These are phyloP conservation scores for Varroa destructor DNA, from an alignment of 1,140 invertebrate species.

Conservation along the genomic window DNA sequence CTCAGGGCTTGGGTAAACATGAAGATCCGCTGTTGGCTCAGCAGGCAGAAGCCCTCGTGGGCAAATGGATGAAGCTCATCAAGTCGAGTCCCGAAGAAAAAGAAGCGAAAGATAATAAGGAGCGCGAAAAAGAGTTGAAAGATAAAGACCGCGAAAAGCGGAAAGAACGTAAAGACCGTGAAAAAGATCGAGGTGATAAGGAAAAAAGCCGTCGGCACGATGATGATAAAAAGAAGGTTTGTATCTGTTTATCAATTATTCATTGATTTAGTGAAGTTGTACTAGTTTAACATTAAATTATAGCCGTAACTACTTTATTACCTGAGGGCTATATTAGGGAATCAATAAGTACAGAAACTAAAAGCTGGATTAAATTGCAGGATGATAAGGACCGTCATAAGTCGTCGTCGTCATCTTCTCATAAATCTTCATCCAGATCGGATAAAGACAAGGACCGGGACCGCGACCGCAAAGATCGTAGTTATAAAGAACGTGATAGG, in stretches of 20 bases:
- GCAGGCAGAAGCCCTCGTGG: conserved; percentile 30
- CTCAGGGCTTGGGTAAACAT: conserved; percentile 24
- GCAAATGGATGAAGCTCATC: conserved; percentile 32
- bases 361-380: conserved; percentile 15
- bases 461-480: conserved; percentile 35
- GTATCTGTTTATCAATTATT: neutral
- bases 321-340: no score
- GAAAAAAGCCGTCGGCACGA: neutral
- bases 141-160: conserved; percentile 26
- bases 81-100: conserved; percentile 1
- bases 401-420: neutral
- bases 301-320: no score
- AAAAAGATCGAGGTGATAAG: conserved; percentile 4
- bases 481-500: conserved; percentile 47
- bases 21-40: conserved; percentile 30
- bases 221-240: conserved; percentile 17
- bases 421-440: conserved; percentile 10
- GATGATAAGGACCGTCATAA: conserved; percentile 41
- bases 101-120: neutral
- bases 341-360: no score
- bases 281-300: no score
- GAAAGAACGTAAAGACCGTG: conserved; percentile 29
- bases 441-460: conserved; percentile 40
- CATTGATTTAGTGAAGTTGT: no score
- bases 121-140: neutral